Percentiles rank a stretch among this genome's conserved stretches.
phyloP scores from a whole-genome alignment of 1,140 invertebrate genomes.

The Zaprionus capensis region DNA sequence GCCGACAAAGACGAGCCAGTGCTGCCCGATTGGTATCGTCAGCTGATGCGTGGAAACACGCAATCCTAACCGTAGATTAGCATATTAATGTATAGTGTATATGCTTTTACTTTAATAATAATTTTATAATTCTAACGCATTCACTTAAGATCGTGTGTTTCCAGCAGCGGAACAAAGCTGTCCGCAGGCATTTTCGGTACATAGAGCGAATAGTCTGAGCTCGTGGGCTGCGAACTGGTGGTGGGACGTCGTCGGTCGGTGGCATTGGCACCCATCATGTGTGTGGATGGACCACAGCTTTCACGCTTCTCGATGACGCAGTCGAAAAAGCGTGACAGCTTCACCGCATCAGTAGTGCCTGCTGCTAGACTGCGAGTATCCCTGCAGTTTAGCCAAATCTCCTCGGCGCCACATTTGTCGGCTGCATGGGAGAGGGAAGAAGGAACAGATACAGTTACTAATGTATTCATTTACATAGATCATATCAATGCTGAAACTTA shows the following conservation, averaged over 20 bases:
- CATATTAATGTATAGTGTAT: not conserved
- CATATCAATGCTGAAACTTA: conserved; percentile 16
- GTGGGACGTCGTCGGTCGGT: conserved; percentile 56
- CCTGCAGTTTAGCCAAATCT: conserved; percentile 94
- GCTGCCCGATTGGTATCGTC: conserved; percentile 56
- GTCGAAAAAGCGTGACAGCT: conserved; percentile 96
- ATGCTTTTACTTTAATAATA: conserved; percentile 7
- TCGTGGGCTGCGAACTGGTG: conserved; percentile 16
- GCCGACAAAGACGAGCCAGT: conserved; percentile 6
- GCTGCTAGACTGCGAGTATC: conserved; percentile 94
- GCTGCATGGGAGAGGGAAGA: conserved; percentile 84
- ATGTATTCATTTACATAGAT: not conserved
- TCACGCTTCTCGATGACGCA: conserved; percentile 92
- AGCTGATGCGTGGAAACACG: not conserved
- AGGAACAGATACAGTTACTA: not conserved
- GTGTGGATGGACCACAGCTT: conserved; percentile 84
- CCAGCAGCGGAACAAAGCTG: conserved; percentile 48
- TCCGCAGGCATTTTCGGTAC: conserved; percentile 7
- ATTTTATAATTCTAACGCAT: not conserved
- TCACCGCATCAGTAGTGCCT: conserved; percentile 95
- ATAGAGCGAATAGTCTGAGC: conserved; percentile 31
- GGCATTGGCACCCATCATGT: conserved; percentile 81
- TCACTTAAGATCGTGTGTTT: conserved; percentile 63
- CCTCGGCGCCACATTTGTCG: conserved; percentile 96
- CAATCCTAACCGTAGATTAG: not conserved